Percentiles rank a stretch among this genome's conserved stretches.
phyloP scores from a whole-genome alignment of 2,888 invertebrate species.

The Pachliopta kotzebuea region DNA sequence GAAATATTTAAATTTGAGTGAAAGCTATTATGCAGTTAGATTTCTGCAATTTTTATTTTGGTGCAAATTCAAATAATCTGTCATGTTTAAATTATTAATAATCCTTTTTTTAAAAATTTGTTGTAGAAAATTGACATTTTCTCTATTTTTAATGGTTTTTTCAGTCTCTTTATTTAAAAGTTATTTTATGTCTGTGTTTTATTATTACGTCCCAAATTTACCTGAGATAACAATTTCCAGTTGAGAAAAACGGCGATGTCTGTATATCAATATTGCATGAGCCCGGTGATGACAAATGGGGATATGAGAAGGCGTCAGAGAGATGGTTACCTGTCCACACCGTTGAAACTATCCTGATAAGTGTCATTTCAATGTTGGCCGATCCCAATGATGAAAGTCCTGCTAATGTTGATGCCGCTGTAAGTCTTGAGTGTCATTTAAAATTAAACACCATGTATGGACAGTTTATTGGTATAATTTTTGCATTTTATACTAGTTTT shows the following conservation, averaged over 20 bases:
- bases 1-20: no score
- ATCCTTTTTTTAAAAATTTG: no score
- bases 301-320: slow-evolving; percentile 98
- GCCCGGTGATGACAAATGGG: slow-evolving; percentile 99
- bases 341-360: slow-evolving; percentile 98
- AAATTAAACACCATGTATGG: not conserved
- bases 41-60: no score
- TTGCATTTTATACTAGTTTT: not conserved
- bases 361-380: slow-evolving; percentile 99
- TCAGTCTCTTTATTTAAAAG: no score
- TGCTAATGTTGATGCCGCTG: slow-evolving; percentile 99
- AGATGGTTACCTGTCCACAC: slow-evolving; percentile 99
- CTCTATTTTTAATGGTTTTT: no score
- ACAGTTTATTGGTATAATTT: slow-evolving; percentile 20
- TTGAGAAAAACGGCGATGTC: slow-evolving; percentile 97
- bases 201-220: not conserved
- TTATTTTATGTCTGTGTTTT: not conserved
- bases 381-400: slow-evolving; percentile 99
- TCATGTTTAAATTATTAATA: no score
- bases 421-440: slow-evolving; percentile 72
- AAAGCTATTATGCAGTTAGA: no score
- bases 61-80: no score
- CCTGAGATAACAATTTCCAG: slow-evolving; percentile 63
- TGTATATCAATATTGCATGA: slow-evolving; percentile 99
- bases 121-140: no score